Percentiles rank a stretch among this genome's conserved stretches.
phyloP scores from a whole-genome alignment of 2,888 invertebrate genomes.

The Cheilosia soror region DNA sequence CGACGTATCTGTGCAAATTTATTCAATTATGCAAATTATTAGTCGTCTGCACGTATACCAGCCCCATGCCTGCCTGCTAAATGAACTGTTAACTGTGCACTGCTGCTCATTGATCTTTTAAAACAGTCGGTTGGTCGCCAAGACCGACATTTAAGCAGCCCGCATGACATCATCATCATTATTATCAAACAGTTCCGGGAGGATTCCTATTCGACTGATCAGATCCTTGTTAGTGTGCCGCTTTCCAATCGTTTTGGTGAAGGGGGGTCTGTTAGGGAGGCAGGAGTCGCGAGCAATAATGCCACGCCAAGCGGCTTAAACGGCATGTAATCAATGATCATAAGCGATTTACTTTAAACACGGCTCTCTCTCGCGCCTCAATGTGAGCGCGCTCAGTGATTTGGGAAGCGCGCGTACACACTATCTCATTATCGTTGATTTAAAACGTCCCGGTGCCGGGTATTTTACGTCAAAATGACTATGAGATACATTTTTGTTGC shows the following conservation, averaged over 20 bases:
- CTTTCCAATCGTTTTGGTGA: background rate
- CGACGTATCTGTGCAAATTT: conserved; percentile 58
- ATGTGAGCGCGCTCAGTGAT: conserved; percentile 35
- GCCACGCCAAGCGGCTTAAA: conserved; percentile 61
- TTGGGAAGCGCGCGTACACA: conserved; percentile 70
- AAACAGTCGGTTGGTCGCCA: conserved; percentile 1
- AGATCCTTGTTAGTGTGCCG: conserved; percentile 44
- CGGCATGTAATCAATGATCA: conserved; percentile 72
- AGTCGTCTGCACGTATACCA: background rate
- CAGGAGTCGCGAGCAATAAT: conserved; percentile 13
- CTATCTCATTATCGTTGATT: conserved; percentile 75
- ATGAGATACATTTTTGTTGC: conserved; percentile 31
- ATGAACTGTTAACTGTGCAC: conserved; percentile 61
- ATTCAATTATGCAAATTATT: conserved; percentile 72
- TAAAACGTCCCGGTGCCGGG: conserved; percentile 60
- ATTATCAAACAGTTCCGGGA: conserved; percentile 43
- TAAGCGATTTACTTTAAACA: conserved; percentile 74
- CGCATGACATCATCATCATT: conserved; percentile 52
- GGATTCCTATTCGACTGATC: conserved; percentile 18
- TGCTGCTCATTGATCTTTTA: conserved; percentile 25
- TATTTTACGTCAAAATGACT: conserved; percentile 58
- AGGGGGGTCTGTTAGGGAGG: too few relatives aligned
- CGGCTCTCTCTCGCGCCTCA: conserved; percentile 31
- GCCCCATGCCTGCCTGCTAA: conserved; percentile 10
- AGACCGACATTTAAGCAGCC: conserved; percentile 50